Evolutionary conservation across 2,113 vertebrate species (phyloP), one percentile per base, ranked within the genome.

Genomic region (Choloepus hoffmanni): DNA sequence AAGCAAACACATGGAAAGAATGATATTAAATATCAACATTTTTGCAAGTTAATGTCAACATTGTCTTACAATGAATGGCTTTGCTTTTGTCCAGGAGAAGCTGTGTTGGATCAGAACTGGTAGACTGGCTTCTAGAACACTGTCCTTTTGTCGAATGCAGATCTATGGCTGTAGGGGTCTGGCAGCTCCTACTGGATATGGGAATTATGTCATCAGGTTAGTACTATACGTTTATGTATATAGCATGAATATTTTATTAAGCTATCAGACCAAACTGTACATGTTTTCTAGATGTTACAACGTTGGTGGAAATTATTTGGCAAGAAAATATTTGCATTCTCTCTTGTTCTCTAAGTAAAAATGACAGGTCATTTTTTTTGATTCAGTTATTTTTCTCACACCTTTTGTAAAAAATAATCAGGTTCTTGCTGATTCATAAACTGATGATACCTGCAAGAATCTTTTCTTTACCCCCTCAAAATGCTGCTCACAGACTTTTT

Each of bases 181-280:
- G 99, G 99, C 99, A 99, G 98, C 99, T 99, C 74, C 99, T 99
- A 53, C 98, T 99, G 98, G 99, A 99, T 95, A 99, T 99, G 97
- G 99, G 99, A 88, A 99, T 99, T 96, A 98, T 99, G 94, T 98
- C 99, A 96, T 99, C 99, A 98, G 99, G 99, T 99, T 96, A 98
- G 99, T 98, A 21, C 18, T 36, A 6, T 2, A 21, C 70, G 6
- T 48, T 43, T 53, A 18, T 85, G 91, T 58, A 33, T n/a, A 68
- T 2, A 63, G 28, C 23, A n/a, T 45, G 24, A 19, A 78, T 82
- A 33, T 55, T 85, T 77, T 60, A 62, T 65, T 50, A 83, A 85
- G 24, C 24, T 87, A 18, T 70, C 62, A 55, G 15, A 92, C 3
- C 13, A 77, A 91, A 87, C 58, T 79, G 12, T 36, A 78, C 40